Base-by-base conservation (phyloP, 2,113 vertebrate species). In the Mastomys natalensis region DNA sequence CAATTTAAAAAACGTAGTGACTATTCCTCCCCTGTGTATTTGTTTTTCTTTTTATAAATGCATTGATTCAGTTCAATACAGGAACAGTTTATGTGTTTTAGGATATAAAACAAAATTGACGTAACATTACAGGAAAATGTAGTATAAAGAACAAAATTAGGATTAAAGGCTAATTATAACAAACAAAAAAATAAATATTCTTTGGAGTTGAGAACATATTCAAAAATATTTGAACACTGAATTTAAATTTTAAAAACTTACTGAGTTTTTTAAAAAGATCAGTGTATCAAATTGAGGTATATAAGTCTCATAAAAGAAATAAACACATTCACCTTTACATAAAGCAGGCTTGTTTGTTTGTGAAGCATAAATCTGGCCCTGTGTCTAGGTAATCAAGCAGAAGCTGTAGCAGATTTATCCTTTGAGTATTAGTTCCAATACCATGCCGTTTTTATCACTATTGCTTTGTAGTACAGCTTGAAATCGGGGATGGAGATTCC, bases 131-230 rank as follows among this genome's bases (percentile, higher is more conserved):
- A 82, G 66, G 58, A 84, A 94, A 84, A 48, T 62, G 29, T n/a
- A 51, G 21, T 66, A 80, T 87, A 89, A 53, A 77, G 3, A 84
- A 68, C 21, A 91, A 73, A 64, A 74, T 89, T 19, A 77, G 37
- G 11, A 62, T 87, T 89, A 95, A 91, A 90, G 92, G 81, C 4
- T 76, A 94, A 81, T 82, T 93, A 93, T 48, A 95, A 74, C 55
- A 31, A 93, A 19, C 68, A 81, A 77, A 96, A 26, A 94, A 81
- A 48, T 76, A 88, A 60, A 58, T 70, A 31, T 66, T 92, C 45
- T 17, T 26, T 64, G 45, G 19, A 31, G 51, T 40, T 84, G 85
- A 87, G 24, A 81, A 43, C 29, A 4, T 95, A 6, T 86, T 86
- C 40, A 29, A 58, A 88, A 68, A 5, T 26, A 40, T 87, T 78